Percentiles rank a stretch among this genome's conserved stretches.
Conservation (phyloP, 2,888 invertebrate species). For the Stenodema calcarata region DNA sequence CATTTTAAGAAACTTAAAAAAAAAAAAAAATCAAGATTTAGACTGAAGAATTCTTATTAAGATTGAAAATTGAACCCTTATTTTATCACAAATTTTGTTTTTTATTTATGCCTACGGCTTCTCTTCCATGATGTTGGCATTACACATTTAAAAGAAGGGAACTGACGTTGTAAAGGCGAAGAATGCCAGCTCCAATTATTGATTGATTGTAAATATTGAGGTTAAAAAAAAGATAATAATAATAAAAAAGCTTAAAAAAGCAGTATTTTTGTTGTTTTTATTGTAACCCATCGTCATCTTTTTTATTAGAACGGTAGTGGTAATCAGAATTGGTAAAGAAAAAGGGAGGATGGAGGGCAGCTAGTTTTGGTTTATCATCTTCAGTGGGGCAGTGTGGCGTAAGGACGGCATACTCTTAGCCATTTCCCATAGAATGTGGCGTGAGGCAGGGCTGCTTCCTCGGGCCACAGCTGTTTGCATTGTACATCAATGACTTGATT, state of each 20-base stretch:
- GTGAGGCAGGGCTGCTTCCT: too few relatives aligned
- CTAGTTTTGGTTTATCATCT: too few relatives aligned
- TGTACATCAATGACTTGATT: too few relatives aligned
- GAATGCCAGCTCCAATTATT: background rate
- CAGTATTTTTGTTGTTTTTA: background rate
- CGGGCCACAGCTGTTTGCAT: too few relatives aligned
- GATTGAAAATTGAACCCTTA: background rate
- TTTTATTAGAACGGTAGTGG: too few relatives aligned
- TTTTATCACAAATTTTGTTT: background rate
- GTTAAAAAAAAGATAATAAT: background rate
- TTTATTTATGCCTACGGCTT: background rate
- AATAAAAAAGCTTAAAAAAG: background rate
- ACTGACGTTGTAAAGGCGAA: background rate
- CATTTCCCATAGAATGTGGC: too few relatives aligned
- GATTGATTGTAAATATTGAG: background rate
- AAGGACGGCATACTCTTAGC: too few relatives aligned
- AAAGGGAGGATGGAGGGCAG: too few relatives aligned
- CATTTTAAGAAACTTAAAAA: background rate
- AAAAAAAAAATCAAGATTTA: background rate
- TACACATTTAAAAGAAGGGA: background rate
- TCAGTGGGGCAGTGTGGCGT: too few relatives aligned
- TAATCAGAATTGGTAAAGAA: too few relatives aligned
- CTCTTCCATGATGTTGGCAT: background rate
- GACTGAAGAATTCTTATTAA: conserved; percentile 19
- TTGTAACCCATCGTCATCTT: too few relatives aligned